phyloP scores from a whole-genome alignment of 2,797 vertebrate genomes.

The Oryzias sinensis region DNA sequence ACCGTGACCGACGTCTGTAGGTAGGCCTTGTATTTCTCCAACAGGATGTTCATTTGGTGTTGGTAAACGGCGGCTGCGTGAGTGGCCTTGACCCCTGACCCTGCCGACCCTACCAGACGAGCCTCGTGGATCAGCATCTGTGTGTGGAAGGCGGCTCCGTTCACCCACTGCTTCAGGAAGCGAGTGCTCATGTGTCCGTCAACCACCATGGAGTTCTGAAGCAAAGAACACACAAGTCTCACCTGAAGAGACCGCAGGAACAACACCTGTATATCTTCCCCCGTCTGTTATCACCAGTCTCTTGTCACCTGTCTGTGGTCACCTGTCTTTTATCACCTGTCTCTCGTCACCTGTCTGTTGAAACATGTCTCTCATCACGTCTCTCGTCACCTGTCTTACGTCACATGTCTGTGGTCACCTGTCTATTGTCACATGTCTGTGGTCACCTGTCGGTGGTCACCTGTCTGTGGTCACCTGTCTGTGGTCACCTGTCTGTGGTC shows the following conservation, averaged over 20 bases:
- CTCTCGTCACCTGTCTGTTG: no score
- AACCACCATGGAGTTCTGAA: constrained; percentile 10
- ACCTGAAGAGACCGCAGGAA: no score
- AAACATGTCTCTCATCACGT: no score
- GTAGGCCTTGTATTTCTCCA: not conserved
- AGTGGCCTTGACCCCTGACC: not conserved
- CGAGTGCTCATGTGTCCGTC: constrained; percentile 3
- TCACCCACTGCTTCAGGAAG: constrained; percentile 25
- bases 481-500: no score
- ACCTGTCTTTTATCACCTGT: no score
- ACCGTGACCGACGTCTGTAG: not conserved
- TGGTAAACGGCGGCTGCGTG: not conserved
- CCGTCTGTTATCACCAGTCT: no score
- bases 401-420: no score
- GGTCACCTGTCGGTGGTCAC: no score
- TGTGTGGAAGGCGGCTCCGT: constrained; percentile 31
- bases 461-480: no score
- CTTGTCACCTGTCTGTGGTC: no score
- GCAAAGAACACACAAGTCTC: not conserved
- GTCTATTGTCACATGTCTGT: no score
- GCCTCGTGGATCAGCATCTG: constrained; percentile 33
- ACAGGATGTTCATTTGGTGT: not conserved
- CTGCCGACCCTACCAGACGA: not conserved
- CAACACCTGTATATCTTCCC: not conserved
- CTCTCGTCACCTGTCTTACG: no score